phyloP scores from a whole-genome alignment of 2,113 vertebrate species.

The Sphaerodactylus townsendi region DNA sequence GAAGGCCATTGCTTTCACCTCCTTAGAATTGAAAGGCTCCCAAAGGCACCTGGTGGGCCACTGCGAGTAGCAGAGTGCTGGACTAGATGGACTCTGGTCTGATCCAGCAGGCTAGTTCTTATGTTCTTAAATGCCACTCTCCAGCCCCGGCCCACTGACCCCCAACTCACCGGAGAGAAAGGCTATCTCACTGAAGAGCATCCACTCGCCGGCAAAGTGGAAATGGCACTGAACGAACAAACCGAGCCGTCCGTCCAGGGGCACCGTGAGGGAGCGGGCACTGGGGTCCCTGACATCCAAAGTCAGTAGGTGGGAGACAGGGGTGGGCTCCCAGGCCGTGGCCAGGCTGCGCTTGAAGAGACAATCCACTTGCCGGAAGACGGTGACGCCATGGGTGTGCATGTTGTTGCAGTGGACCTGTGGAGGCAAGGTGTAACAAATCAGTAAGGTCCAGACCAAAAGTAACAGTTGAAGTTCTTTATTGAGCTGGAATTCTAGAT shows the following conservation, averaged over 20 bases:
- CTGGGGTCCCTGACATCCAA: slow-evolving; percentile 86
- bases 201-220: slow-evolving; percentile 85
- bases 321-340: slow-evolving; percentile 80
- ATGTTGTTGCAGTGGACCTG: slow-evolving; percentile 95
- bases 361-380: slow-evolving; percentile 86
- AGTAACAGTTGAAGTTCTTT: too few species aligned
- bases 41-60: too few species aligned
- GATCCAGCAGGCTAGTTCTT: too few species aligned
- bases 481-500: too few species aligned
- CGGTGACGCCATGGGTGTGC: slow-evolving; percentile 84
- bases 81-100: too few species aligned
- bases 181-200: slow-evolving; percentile 92
- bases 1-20: too few species aligned
- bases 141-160: neutral
- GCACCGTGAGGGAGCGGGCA: slow-evolving; percentile 80
- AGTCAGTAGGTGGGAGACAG: slow-evolving; percentile 70
- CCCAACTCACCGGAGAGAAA: slow-evolving; percentile 84
- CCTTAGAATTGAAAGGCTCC: too few species aligned
- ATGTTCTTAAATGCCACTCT: neutral
- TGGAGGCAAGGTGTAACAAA: neutral
- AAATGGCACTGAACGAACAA: slow-evolving; percentile 89
- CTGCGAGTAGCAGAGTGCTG: too few species aligned
- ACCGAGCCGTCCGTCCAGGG: slow-evolving; percentile 73
- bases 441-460: too few species aligned
- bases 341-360: slow-evolving; percentile 81